Percentiles rank a stretch among this genome's conserved stretches.
These are phyloP conservation scores for Caenorhabditis inopinata DNA, from an alignment of 1,140 invertebrate species.

Conservation along the genomic window DNA sequence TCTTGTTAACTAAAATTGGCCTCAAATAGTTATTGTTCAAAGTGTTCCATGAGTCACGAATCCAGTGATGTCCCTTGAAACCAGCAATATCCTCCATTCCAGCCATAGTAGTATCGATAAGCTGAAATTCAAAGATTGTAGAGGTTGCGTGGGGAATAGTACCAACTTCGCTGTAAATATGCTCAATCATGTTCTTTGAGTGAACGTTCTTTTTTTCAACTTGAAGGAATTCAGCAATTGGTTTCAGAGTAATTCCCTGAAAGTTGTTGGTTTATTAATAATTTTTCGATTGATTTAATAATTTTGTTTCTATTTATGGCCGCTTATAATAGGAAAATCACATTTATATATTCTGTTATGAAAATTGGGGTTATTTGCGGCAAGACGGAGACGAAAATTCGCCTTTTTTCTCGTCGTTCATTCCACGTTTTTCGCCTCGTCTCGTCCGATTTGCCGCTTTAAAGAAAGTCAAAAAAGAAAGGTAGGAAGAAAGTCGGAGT, in stretches of 20 bases:
- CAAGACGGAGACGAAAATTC: too few relatives aligned
- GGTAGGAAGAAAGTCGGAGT: too few relatives aligned
- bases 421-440: too few relatives aligned
- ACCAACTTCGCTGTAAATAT: conserved; percentile 55
- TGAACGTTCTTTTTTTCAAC: conserved; percentile 66
- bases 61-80: conserved; percentile 61
- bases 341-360: too few relatives aligned
- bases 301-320: too few relatives aligned
- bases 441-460: too few relatives aligned
- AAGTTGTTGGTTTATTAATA: too few relatives aligned
- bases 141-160: not conserved
- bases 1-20: conserved; percentile 52
- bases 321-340: too few relatives aligned
- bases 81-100: conserved; percentile 62
- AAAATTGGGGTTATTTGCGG: too few relatives aligned
- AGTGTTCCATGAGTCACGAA: conserved; percentile 52
- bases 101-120: conserved; percentile 62
- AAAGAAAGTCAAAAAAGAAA: too few relatives aligned
- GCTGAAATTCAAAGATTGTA: conserved; percentile 21
- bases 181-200: conserved; percentile 60
- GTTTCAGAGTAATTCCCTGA: conserved; percentile 70
- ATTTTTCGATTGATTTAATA: too few relatives aligned
- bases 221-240: conserved; percentile 69
- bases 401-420: too few relatives aligned
- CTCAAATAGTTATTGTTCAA: conserved; percentile 1